Base-by-base conservation (phyloP, 2,888 invertebrate genomes). In the Himalopsyche japonica region DNA sequence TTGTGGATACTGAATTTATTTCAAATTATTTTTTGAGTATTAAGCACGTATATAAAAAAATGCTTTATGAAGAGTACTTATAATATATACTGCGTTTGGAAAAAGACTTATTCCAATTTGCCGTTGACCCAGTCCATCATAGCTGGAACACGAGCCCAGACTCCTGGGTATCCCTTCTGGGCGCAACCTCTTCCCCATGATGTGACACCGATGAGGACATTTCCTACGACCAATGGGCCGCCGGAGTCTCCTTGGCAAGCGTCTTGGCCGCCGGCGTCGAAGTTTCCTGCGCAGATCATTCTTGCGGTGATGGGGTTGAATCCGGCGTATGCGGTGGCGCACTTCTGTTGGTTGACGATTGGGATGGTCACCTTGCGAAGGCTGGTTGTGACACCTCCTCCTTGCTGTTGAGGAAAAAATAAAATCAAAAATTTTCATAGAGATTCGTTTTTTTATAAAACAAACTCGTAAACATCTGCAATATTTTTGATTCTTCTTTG, bases 211-310 rank as follows among this genome's bases (percentile, higher is more conserved):
- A 93, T 89, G 76, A 93, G 89, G 82, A 89, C 88, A 70, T 90
- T 89, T 77, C 90, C 88, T 80, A 90, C 89, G 24, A 92, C 93
- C 47, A 94, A 88, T 57, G 94, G 93, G 20, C 94, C 94, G 6
- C 93, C 94, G n/a, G 93, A 93, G 88, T 94, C 94, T 0, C 93
- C 94, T 89, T 93, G 92, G 85, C 92, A 92, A 2, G 92, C 91
- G 84, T 92, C 92, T 86, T 89, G 89, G 43, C 89, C 90, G 0
- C 90, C 88, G 1, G 92, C 91, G 4, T 90, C 87, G 2, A 86
- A 82, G 1, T 88, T 90, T 27, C 88, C 88, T 0, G 92, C 93
- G 86, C 93, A 93, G 10, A 93, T 86, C 93, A 93, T 93, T 10
- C 90, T 90, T 3, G 89, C 85, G 0, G 89, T 89, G 15, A 93